phyloP scores from a whole-genome alignment of 2,797 vertebrate genomes.

The Menidia menidia region DNA sequence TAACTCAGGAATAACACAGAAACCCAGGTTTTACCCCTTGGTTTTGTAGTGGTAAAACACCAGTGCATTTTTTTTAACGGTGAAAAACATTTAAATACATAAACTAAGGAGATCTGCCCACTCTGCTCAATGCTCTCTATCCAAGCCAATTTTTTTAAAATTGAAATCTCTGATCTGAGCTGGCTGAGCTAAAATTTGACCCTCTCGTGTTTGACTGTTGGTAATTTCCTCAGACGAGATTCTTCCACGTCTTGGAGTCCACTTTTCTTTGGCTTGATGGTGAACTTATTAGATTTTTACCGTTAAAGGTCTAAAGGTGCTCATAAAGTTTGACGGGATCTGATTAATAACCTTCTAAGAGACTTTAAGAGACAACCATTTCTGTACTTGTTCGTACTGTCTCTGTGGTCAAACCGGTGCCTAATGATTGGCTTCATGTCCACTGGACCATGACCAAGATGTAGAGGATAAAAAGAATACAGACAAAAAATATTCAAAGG shows the following conservation, averaged over 20 bases:
- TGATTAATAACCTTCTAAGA: conserved; percentile 51
- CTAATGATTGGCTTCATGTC: conserved; percentile 9
- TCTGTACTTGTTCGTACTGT: conserved; percentile 22
- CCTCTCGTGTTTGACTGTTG: background rate
- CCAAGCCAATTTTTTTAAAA: no score
- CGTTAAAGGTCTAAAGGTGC: background rate
- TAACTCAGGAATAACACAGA: no score
- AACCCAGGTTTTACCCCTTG: no score
- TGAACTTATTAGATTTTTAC: background rate
- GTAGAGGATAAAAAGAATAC: background rate
- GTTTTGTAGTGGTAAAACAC: no score
- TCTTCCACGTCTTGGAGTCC: background rate
- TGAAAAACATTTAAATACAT: no score
- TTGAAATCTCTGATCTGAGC: no score
- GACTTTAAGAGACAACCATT: conserved; percentile 55
- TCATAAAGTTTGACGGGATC: conserved; percentile 38
- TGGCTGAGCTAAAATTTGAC: background rate
- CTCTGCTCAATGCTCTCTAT: no score
- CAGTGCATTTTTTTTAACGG: no score
- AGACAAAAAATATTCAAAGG: background rate
- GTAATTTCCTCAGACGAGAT: background rate
- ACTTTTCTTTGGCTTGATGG: background rate
- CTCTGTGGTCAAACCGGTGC: conserved; percentile 24
- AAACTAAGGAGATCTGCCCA: no score
- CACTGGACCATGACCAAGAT: conserved; percentile 28